Percentiles rank a stretch among this genome's conserved stretches.
Conservation (phyloP, 1,140 invertebrate genomes). For the Neuroterus valhalla region DNA sequence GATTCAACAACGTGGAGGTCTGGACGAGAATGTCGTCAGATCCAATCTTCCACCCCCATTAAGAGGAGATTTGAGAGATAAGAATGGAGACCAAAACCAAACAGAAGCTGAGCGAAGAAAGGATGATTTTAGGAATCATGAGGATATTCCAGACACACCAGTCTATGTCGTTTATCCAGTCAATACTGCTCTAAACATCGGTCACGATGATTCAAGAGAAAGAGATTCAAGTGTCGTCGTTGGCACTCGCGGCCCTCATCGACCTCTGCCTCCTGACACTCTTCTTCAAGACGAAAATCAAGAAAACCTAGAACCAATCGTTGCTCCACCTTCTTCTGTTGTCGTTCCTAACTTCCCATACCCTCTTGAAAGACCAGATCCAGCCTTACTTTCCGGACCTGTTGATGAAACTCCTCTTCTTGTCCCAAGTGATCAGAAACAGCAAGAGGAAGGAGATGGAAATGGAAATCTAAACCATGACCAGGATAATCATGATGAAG, state of each 20-base stretch:
- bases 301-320: constrained; percentile 37
- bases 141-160: constrained; percentile 68
- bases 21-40: constrained; percentile 51
- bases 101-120: constrained; percentile 48
- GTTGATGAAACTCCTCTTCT: constrained; percentile 68
- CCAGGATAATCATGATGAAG: constrained; percentile 67
- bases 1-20: constrained; percentile 74
- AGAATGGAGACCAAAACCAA: constrained; percentile 37
- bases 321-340: constrained; percentile 70
- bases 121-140: constrained; percentile 43
- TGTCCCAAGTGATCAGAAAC: constrained; percentile 64
- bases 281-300: constrained; percentile 63
- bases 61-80: constrained; percentile 41
- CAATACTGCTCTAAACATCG: constrained; percentile 71
- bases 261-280: constrained; percentile 76
- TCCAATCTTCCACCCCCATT: constrained; percentile 46
- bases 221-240: constrained; percentile 77
- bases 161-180: constrained; percentile 82
- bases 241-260: constrained; percentile 75
- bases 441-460: constrained; percentile 49
- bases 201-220: constrained; percentile 71
- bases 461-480: constrained; percentile 35
- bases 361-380: constrained; percentile 76
- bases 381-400: constrained; percentile 56
- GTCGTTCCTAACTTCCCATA: constrained; percentile 82